A percentile compares a stretch with the other conserved stretches of the same genome.
Conservation (phyloP, 2,113 vertebrate genomes). For the Oryzias celebensis region DNA sequence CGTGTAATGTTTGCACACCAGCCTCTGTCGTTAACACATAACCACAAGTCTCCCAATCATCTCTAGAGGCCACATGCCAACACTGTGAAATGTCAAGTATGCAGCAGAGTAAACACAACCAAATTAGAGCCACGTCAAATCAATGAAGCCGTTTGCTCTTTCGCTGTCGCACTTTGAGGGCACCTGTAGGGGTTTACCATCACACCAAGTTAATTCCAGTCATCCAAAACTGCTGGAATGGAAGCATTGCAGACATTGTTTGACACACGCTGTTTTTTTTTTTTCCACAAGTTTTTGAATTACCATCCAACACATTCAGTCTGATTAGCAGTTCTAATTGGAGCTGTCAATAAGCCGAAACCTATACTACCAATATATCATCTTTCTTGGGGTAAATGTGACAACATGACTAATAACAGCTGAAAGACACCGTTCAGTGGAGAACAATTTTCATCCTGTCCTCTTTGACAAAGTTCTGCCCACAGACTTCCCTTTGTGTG, state of each 20-base stretch:
- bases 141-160: constrained; percentile 41
- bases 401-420: too few relatives aligned
- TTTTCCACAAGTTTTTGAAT: neutral
- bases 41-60: constrained; percentile 19
- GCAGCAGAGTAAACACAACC: constrained; percentile 43
- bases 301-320: neutral
- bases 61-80: constrained; percentile 27
- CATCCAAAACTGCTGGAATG: neutral
- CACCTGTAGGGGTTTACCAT: constrained; percentile 18
- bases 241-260: neutral
- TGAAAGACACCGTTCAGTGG: neutral
- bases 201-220: constrained; percentile 18
- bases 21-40: constrained; percentile 24
- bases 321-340: neutral
- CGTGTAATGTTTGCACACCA: constrained; percentile 3
- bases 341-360: too few relatives aligned
- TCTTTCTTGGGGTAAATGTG: too few relatives aligned
- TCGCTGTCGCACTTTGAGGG: constrained; percentile 20
- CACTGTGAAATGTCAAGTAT: constrained; percentile 55
- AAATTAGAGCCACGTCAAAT: constrained; percentile 53
- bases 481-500: constrained; percentile 36
- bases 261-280: neutral
- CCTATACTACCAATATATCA: too few relatives aligned
- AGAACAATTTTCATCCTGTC: constrained; percentile 1
- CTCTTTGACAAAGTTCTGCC: constrained; percentile 33